Percentiles rank a stretch among this genome's conserved stretches.
Conservation (phyloP, 2,888 invertebrate species). For the Aricia artaxerxes region DNA sequence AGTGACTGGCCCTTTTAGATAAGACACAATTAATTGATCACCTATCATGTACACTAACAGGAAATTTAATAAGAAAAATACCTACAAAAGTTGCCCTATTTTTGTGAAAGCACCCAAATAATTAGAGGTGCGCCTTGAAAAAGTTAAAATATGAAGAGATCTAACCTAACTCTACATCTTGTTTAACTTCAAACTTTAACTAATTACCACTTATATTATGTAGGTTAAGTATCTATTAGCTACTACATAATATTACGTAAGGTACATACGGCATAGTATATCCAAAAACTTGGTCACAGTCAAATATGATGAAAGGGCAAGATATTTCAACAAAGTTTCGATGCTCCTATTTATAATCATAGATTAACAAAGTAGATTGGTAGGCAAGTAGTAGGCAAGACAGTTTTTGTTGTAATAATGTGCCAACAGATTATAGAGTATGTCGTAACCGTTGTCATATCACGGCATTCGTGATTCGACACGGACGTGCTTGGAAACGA, state of each 20-base stretch:
- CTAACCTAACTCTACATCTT: too few species aligned
- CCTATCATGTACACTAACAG: too few species aligned
- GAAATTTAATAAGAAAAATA: too few species aligned
- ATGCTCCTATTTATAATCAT: not conserved
- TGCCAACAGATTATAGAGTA: not conserved
- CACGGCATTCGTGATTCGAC: slow-evolving; percentile 13
- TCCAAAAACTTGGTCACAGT: not conserved
- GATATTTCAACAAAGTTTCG: not conserved
- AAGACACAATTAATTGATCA: too few species aligned
- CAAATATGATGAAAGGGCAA: not conserved
- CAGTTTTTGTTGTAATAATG: slow-evolving; percentile 23
- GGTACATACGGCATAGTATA: not conserved
- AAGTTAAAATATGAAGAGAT: too few species aligned
- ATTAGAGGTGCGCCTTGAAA: too few species aligned
- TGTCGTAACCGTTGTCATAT: slow-evolving; percentile 16
- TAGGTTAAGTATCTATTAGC: slow-evolving; percentile 5
- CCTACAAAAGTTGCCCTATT: too few species aligned
- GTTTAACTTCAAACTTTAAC: not conserved
- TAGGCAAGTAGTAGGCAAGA: slow-evolving; percentile 7
- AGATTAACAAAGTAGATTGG: not conserved
- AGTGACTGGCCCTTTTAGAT: too few species aligned
- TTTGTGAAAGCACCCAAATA: too few species aligned
- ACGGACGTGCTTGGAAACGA: not conserved
- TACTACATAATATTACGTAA: not conserved
- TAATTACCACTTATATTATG: not conserved